A percentile compares a stretch with the other conserved stretches of the same genome.
Evolutionary conservation across 2,888 invertebrate genomes (phyloP).

Genomic region (Cybosia mesomella): DNA sequence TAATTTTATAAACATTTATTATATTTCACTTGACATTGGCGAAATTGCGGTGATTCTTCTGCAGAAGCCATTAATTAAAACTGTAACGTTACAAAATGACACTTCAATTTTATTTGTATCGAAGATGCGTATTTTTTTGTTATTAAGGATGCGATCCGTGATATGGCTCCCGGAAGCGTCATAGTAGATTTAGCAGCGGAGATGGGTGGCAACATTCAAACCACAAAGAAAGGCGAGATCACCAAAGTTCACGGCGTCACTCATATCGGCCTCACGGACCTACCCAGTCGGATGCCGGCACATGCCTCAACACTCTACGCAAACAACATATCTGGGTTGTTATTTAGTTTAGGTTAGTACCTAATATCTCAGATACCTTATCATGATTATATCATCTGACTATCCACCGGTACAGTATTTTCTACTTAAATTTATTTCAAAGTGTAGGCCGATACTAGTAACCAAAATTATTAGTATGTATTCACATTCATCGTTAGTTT

Average conservation of each 20-base stretch:
- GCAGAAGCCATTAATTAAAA: no score
- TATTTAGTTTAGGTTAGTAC: conserved; percentile 91
- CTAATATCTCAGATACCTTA: neutral
- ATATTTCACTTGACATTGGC: no score
- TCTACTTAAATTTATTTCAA: no score
- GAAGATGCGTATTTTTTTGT: neutral
- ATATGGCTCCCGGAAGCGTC: conserved; percentile 96
- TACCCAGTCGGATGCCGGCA: conserved; percentile 94
- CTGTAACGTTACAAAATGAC: no score
- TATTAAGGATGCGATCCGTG: conserved; percentile 90
- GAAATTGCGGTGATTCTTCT: no score
- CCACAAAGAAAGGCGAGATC: conserved; percentile 92
- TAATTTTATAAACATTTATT: no score
- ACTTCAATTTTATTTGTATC: no score
- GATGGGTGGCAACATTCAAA: conserved; percentile 95
- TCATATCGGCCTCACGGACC: conserved; percentile 94
- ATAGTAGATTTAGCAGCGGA: conserved; percentile 96
- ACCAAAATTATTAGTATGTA: no score
- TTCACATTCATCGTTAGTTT: neutral
- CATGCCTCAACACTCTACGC: conserved; percentile 95
- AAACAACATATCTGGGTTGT: conserved; percentile 96
- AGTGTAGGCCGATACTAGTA: no score
- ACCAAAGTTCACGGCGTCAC: conserved; percentile 92
- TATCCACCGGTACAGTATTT: no score
- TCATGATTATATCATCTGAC: no score